Percentiles rank a stretch among this genome's conserved stretches.
Evolutionary conservation across 2,113 vertebrate genomes (phyloP).

Genomic region (Haemorhous mexicanus): DNA sequence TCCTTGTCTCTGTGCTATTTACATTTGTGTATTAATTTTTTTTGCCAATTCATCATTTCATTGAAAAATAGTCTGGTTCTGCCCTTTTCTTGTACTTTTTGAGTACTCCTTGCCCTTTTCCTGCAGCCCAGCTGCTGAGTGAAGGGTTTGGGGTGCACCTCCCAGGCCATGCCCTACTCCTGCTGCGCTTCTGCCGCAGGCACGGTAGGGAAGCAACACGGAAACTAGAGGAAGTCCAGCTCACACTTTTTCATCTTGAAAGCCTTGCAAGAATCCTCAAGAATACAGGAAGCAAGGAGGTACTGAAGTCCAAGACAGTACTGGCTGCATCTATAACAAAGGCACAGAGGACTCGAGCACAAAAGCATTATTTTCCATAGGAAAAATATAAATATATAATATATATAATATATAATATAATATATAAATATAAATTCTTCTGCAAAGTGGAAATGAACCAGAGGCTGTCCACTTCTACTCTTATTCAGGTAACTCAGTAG

Average conservation of each 20-base stretch:
- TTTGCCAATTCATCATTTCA: background rate
- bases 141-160: background rate
- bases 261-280: background rate
- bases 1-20: background rate
- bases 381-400: too few species aligned
- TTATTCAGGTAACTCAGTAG: rapidly evolving
- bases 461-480: background rate
- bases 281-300: background rate
- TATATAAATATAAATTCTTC: background rate
- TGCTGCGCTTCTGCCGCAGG: rapidly evolving
- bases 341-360: background rate
- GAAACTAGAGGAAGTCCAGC: background rate
- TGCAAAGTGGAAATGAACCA: background rate
- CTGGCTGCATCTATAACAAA: background rate
- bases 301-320: background rate
- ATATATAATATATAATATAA: too few species aligned
- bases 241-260: background rate
- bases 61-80: background rate
- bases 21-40: background rate
- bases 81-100: background rate
- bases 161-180: rapidly evolving
- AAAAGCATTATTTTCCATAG: background rate
- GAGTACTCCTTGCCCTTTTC: background rate
- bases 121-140: rapidly evolving
- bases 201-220: background rate